Conservation (phyloP, 2,113 vertebrate genomes). For the Perca flavescens region DNA sequence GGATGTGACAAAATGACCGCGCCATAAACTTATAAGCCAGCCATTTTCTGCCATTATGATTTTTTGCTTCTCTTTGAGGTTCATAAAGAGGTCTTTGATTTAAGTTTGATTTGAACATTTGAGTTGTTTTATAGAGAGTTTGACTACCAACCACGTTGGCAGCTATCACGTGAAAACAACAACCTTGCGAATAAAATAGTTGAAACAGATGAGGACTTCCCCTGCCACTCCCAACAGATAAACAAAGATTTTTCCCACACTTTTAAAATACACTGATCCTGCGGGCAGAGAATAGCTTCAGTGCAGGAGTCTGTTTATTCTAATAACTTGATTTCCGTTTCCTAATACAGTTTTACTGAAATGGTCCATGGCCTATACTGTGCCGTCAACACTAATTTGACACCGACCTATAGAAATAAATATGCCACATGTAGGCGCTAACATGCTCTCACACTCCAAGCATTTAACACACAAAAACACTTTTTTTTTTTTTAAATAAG, state of each 20-base stretch:
- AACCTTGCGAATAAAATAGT: constrained; percentile 21
- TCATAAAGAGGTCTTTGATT: background rate
- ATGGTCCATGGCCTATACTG: background rate
- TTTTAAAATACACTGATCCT: background rate
- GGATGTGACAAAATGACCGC: background rate
- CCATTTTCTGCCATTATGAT: background rate
- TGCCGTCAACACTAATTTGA: background rate
- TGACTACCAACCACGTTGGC: background rate
- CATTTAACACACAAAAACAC: background rate
- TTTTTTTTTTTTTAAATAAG: too few relatives aligned
- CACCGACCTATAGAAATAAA: background rate
- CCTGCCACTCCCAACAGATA: constrained; percentile 27
- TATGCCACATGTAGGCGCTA: background rate
- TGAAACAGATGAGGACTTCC: constrained; percentile 1
- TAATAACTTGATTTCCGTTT: background rate
- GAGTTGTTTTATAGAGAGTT: background rate
- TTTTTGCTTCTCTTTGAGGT: background rate
- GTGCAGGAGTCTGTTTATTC: background rate
- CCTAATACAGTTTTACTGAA: background rate
- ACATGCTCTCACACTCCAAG: background rate
- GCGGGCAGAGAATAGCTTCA: background rate
- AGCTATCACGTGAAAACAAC: background rate
- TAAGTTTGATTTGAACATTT: background rate
- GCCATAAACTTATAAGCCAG: background rate
- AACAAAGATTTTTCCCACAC: constrained; percentile 8